Percentiles rank a stretch among this genome's conserved stretches.
These are phyloP conservation scores for Ophonus ardosiacus DNA, from an alignment of 2,888 invertebrate genomes.

Conservation along the genomic window DNA sequence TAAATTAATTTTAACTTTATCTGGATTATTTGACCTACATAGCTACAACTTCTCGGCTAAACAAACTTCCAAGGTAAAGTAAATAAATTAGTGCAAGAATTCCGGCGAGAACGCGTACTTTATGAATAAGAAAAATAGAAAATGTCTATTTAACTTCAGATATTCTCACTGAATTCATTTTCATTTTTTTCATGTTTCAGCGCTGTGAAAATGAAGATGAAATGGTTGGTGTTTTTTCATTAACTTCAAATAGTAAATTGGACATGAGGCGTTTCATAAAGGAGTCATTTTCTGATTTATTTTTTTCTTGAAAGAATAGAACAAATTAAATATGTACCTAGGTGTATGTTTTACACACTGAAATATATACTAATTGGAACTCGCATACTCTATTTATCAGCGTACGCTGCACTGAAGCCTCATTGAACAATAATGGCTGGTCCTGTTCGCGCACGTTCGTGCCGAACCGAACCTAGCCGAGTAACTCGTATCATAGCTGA, in stretches of 20 bases:
- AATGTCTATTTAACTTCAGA: not conserved
- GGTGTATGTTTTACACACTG: no score
- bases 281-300: no score
- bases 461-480: no score
- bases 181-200: not conserved
- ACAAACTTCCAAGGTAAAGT: slow-evolving; percentile 32
- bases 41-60: slow-evolving; percentile 13
- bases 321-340: no score
- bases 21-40: slow-evolving; percentile 41
- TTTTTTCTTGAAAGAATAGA: no score
- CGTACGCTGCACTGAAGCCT: no score
- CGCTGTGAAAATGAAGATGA: not conserved
- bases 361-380: no score
- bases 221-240: not conserved
- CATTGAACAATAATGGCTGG: no score
- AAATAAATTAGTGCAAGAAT: slow-evolving; percentile 27
- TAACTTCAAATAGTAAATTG: not conserved
- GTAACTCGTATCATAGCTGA: no score
- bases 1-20: slow-evolving; percentile 47
- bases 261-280: not conserved
- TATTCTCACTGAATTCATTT: not conserved
- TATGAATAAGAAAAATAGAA: slow-evolving; percentile 6
- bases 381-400: no score
- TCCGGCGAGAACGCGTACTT: not conserved
- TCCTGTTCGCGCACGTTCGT: no score